A percentile compares a stretch with the other conserved stretches of the same genome.
Conservation (phyloP, 2,113 vertebrate genomes). For the Siphamia tubifer region DNA sequence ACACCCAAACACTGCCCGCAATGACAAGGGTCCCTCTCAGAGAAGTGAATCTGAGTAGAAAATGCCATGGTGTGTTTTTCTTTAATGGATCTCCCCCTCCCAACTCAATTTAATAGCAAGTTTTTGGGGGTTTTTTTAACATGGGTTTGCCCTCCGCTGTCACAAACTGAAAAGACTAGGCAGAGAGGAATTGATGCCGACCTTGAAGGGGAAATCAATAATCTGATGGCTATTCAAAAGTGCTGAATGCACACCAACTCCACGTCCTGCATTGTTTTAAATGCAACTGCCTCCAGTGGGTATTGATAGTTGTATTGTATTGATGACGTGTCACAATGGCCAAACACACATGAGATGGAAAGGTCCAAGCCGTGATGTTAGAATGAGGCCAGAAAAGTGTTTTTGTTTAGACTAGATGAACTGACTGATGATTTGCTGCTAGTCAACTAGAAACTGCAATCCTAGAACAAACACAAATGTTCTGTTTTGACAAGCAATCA, state of each 20-base stretch:
- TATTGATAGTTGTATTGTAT: constrained; percentile 63
- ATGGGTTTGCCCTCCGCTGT: constrained; percentile 26
- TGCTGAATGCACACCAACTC: constrained; percentile 67
- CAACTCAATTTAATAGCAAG: constrained; percentile 16
- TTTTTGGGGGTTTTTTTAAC: no score
- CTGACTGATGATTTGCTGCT: constrained; percentile 36
- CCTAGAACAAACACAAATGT: constrained; percentile 1
- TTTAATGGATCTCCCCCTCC: constrained; percentile 10
- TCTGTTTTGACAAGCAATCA: neutral
- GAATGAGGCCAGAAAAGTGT: neutral
- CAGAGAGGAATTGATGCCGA: constrained; percentile 45
- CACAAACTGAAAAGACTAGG: constrained; percentile 45
- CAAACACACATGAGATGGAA: constrained; percentile 43
- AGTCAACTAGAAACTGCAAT: constrained; percentile 1
- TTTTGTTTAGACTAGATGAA: constrained; percentile 33
- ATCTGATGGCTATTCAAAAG: constrained; percentile 62
- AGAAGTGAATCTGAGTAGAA: constrained; percentile 25
- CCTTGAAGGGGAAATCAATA: constrained; percentile 68
- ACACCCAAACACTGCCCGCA: constrained; percentile 47
- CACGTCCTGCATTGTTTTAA: constrained; percentile 44
- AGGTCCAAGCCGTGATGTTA: constrained; percentile 31
- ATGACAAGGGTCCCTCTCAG: constrained; percentile 17
- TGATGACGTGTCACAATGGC: constrained; percentile 52
- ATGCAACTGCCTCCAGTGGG: constrained; percentile 53
- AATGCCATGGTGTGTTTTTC: neutral